These are phyloP conservation scores for Oncopodura yosiiana DNA, from an alignment of 1,140 invertebrate species.

Conservation along the genomic window DNA sequence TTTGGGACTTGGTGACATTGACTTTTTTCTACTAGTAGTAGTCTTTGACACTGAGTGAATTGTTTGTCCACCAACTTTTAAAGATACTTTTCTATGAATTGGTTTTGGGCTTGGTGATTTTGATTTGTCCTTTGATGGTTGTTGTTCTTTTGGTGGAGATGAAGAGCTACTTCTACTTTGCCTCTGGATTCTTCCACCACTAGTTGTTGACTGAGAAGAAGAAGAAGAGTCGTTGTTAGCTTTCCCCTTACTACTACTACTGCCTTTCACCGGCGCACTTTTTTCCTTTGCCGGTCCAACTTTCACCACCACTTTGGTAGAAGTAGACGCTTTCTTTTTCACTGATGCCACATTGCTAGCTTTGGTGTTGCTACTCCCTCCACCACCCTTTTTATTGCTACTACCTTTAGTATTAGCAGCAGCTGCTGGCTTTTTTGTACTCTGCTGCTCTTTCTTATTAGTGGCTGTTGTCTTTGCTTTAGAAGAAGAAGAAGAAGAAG, in stretches of 20 bases:
- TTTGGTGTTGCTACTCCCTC: no score
- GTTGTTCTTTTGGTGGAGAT: not conserved
- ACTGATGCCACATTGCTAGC: no score
- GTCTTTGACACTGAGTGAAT: no score
- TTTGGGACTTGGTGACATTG: slow-evolving; percentile 14
- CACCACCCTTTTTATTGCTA: not conserved
- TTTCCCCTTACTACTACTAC: not conserved
- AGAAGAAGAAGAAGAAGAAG: not conserved
- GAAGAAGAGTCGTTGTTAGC: not conserved
- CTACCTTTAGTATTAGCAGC: not conserved
- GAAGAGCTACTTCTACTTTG: not conserved
- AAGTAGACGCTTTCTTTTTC: slow-evolving; percentile 3
- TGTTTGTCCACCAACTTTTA: no score
- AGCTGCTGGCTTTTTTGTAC: not conserved
- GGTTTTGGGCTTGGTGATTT: slow-evolving; percentile 12
- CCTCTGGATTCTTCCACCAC: not conserved
- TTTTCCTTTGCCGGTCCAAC: slow-evolving; percentile 1
- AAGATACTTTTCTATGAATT: no score
- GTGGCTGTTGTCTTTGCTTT: not conserved
- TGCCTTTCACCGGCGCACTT: not conserved
- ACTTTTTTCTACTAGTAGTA: not conserved
- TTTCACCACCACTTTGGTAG: slow-evolving; percentile 1
- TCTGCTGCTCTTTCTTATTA: not conserved
- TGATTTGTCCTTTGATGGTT: slow-evolving; percentile 3
- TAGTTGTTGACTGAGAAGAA: not conserved